phyloP scores from a whole-genome alignment of 2,888 invertebrate species.

The Yponomeuta malinellus region DNA sequence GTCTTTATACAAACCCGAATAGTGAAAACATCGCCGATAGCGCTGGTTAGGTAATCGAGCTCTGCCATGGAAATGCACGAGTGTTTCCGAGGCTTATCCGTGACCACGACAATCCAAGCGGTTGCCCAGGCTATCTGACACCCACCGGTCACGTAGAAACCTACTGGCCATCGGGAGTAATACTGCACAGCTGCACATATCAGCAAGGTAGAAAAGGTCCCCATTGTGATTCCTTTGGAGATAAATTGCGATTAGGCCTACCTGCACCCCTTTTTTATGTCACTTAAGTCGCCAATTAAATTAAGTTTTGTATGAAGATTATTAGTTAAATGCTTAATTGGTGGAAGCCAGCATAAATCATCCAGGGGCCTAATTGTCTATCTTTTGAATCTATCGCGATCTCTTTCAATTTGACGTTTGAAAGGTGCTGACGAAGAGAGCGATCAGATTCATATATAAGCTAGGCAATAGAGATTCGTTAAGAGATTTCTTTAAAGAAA shows the following conservation, averaged over 20 bases:
- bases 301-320: no score
- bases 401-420: no score
- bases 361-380: no score
- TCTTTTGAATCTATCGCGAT: no score
- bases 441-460: no score
- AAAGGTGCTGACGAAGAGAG: no score
- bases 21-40: constrained; percentile 67
- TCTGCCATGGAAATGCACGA: constrained; percentile 77
- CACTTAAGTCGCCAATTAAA: no score
- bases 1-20: constrained; percentile 34
- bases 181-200: constrained; percentile 78
- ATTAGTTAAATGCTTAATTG: no score
- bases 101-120: constrained; percentile 74
- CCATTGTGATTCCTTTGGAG: constrained; percentile 59
- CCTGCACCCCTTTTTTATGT: neutral
- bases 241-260: constrained; percentile 9
- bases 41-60: constrained; percentile 73
- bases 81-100: constrained; percentile 78
- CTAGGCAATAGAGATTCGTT: no score
- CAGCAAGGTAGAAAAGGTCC: constrained; percentile 81
- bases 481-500: no score
- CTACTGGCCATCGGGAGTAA: constrained; percentile 78
- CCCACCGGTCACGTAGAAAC: constrained; percentile 78
- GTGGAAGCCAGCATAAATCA: no score
- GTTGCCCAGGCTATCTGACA: constrained; percentile 70